These are phyloP conservation scores for Turritopsis rubra DNA, from an alignment of 30 jellyfish, hydroid and myxozoan genomes.

Conservation along the genomic window DNA sequence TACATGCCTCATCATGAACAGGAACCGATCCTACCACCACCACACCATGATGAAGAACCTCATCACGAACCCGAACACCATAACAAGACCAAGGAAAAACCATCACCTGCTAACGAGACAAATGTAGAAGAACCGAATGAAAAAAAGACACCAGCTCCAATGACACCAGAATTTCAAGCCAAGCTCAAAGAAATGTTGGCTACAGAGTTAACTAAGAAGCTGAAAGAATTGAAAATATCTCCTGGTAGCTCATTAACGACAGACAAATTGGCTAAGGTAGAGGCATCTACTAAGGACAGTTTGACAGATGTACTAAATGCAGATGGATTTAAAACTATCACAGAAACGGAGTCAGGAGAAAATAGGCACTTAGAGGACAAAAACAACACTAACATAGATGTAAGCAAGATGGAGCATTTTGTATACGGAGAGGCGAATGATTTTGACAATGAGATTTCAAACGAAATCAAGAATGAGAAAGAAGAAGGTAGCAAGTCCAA, in stretches of 20 bases:
- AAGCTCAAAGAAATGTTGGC: constrained; percentile 14
- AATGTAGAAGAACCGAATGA: neutral
- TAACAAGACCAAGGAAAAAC: neutral
- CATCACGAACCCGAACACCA: neutral
- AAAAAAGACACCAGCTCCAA: constrained; percentile 12
- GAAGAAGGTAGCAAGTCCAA: neutral
- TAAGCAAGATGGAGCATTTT: constrained; percentile 1
- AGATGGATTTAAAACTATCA: neutral
- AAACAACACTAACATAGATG: neutral
- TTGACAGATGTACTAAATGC: neutral
- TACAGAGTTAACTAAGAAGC: neutral
- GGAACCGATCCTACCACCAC: neutral
- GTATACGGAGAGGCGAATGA: neutral
- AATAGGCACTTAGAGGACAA: neutral
- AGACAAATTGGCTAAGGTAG: neutral
- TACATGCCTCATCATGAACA: neutral
- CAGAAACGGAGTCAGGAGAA: neutral
- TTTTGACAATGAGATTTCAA: neutral
- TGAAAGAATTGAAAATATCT: constrained; percentile 15
- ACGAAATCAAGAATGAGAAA: neutral
- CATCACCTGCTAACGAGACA: neutral
- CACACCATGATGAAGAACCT: neutral
- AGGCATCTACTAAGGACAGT: neutral
- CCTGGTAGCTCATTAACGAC: neutral
- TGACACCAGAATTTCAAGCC: neutral